Conservation (phyloP, 2,113 vertebrate genomes). For the Rallus limicola region DNA sequence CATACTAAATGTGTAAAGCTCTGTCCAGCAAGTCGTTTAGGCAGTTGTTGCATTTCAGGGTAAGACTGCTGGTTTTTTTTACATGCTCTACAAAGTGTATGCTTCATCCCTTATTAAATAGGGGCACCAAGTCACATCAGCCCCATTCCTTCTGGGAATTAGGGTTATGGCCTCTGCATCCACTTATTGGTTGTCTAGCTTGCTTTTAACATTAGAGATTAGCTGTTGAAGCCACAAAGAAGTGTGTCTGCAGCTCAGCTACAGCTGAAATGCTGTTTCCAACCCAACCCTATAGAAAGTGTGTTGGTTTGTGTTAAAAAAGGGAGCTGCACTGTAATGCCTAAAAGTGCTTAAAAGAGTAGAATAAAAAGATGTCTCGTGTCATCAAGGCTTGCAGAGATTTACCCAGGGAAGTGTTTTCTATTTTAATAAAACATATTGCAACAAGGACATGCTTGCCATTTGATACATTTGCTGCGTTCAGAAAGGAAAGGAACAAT, state of each 20-base stretch:
- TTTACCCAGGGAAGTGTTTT: not conserved
- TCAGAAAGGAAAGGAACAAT: not conserved
- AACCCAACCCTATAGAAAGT: not conserved
- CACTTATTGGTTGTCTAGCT: not conserved
- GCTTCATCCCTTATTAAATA: not conserved
- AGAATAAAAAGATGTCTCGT: not conserved
- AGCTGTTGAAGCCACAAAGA: not conserved
- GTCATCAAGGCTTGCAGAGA: not conserved
- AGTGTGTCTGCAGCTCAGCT: not conserved
- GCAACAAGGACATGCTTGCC: not conserved
- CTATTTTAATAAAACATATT: not conserved
- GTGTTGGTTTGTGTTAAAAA: not conserved
- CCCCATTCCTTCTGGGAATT: not conserved
- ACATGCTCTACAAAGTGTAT: not conserved
- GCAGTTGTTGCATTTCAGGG: not conserved
- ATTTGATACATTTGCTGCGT: not conserved
- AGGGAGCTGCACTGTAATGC: not conserved
- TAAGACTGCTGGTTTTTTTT: not conserved
- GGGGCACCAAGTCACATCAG: not conserved
- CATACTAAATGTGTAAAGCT: not conserved
- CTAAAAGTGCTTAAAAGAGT: not conserved
- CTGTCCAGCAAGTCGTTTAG: rapidly evolving
- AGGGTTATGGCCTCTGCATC: not conserved
- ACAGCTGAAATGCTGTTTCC: not conserved
- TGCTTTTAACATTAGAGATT: not conserved